Conservation (phyloP, 2,797 vertebrate species). For the Cetoscarus ocellatus region DNA sequence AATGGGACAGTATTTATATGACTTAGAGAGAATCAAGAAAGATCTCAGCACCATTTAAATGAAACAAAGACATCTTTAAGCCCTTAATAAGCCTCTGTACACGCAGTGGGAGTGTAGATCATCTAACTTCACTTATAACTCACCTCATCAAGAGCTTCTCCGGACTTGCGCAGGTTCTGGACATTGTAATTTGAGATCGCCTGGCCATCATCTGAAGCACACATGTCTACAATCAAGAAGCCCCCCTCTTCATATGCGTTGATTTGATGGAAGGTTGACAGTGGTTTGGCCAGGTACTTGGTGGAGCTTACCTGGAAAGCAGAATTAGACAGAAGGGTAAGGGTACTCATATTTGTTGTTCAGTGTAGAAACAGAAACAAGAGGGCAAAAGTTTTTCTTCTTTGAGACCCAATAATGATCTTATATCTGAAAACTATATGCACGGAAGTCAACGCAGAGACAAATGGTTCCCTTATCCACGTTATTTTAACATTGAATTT, state of each 20-base stretch:
- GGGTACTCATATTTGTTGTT: not conserved
- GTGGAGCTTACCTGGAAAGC: constrained; percentile 80
- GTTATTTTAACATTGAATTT: too few species aligned
- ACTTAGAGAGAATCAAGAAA: not conserved
- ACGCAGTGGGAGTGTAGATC: not conserved
- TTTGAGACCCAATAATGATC: too few species aligned
- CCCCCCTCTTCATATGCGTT: constrained; percentile 91
- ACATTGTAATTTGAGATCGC: constrained; percentile 82
- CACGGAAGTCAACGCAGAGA: too few species aligned
- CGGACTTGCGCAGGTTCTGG: constrained; percentile 89
- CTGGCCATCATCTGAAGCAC: constrained; percentile 87
- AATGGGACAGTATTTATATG: not conserved
- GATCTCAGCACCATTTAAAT: not conserved
- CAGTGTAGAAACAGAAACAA: not conserved
- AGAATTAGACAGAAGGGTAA: not conserved
- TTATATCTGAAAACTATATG: too few species aligned
- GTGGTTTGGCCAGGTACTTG: constrained; percentile 81
- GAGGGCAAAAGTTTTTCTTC: too few species aligned
- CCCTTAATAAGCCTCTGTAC: not conserved
- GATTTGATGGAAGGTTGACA: constrained; percentile 91
- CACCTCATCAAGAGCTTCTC: constrained; percentile 84
- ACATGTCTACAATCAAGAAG: constrained; percentile 90
- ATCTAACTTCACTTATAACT: not conserved
- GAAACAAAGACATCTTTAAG: not conserved
- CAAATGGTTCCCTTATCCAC: too few species aligned